A percentile compares a stretch with the other conserved stretches of the same genome.
phyloP scores from a whole-genome alignment of 1,140 invertebrate species.

The Caerostris extrusa region DNA sequence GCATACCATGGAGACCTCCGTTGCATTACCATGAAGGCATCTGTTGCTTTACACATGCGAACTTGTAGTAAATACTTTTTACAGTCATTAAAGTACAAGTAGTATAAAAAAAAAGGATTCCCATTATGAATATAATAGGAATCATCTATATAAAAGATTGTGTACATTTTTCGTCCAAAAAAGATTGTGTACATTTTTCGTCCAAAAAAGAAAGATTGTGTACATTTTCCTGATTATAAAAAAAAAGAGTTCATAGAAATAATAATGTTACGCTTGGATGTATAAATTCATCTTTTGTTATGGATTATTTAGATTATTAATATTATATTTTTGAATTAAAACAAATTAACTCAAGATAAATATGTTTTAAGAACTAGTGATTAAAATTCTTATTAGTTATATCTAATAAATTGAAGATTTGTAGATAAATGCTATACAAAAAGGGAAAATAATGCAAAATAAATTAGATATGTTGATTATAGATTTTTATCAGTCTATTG shows the following conservation, averaged over 20 bases:
- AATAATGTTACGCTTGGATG: neutral
- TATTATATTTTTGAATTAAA: neutral
- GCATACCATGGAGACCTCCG: too few relatives aligned
- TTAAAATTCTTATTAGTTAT: too few relatives aligned
- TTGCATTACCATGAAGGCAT: too few relatives aligned
- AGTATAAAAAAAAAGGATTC: slow-evolving; percentile 43
- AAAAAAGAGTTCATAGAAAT: neutral
- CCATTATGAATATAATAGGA: slow-evolving; percentile 13
- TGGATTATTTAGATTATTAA: too few relatives aligned
- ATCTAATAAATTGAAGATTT: too few relatives aligned
- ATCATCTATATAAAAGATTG: too few relatives aligned
- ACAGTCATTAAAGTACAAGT: neutral
- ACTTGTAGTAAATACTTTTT: slow-evolving; percentile 50
- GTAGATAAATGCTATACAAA: too few relatives aligned
- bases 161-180: too few relatives aligned
- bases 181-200: neutral
- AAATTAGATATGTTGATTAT: too few relatives aligned
- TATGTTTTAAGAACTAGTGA: neutral
- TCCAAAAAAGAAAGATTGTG: neutral
- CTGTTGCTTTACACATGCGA: neutral
- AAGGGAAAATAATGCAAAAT: too few relatives aligned
- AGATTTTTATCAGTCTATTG: too few relatives aligned
- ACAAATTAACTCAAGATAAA: neutral
- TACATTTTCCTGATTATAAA: neutral
- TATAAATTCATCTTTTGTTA: too few relatives aligned